These are phyloP conservation scores for Anhinga anhinga DNA, from an alignment of 2,113 vertebrate genomes.

Conservation along the genomic window DNA sequence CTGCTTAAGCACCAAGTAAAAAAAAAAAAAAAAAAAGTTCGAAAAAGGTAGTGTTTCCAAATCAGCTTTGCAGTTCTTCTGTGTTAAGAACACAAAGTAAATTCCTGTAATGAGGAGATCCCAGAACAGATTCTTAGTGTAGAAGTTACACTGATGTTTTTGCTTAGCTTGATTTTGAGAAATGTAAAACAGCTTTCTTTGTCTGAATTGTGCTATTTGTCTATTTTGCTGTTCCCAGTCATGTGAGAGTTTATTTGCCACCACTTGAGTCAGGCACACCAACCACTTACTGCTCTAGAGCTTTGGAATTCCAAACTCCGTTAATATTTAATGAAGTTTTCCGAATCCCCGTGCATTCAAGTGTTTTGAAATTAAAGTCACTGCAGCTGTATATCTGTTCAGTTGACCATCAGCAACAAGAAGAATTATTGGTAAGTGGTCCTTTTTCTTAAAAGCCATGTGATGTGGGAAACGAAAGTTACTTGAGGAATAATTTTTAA, in stretches of 20 bases:
- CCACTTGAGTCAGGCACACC: constrained; percentile 83
- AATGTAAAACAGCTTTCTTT: neutral
- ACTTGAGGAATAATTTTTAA: neutral
- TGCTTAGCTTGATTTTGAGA: neutral
- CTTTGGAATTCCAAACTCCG: constrained; percentile 84
- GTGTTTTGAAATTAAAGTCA: constrained; percentile 78
- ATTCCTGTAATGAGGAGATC: neutral
- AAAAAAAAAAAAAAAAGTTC: neutral
- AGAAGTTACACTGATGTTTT: neutral
- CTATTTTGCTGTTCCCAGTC: constrained; percentile 72
- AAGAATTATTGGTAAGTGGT: constrained; percentile 88
- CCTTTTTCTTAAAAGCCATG: neutral
- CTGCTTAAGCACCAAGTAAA: neutral
- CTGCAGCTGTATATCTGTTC: constrained; percentile 90
- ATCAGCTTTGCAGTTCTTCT: neutral
- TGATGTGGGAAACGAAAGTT: neutral
- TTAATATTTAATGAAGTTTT: constrained; percentile 95
- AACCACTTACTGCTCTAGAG: constrained; percentile 91
- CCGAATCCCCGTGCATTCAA: constrained; percentile 84
- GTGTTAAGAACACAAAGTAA: neutral
- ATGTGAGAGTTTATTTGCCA: constrained; percentile 89
- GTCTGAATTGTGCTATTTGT: neutral
- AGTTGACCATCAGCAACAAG: constrained; percentile 84
- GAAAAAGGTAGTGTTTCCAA: neutral
- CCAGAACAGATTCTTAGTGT: neutral